These are phyloP conservation scores for Poeciliopsis presidionis DNA, from an alignment of 2,797 vertebrate genomes.

Conservation along the genomic window DNA sequence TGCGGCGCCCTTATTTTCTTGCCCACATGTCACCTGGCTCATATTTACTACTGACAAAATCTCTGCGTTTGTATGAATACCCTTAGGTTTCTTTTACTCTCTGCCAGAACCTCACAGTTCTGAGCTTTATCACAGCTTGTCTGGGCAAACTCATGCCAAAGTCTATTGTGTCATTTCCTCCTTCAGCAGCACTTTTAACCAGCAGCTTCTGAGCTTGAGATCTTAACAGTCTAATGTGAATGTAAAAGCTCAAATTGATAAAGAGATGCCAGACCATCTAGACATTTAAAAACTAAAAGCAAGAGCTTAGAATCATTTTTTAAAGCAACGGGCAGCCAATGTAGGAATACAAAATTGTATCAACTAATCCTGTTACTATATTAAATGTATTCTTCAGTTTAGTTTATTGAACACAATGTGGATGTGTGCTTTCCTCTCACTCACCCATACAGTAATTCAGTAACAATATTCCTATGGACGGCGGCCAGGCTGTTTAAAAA, in stretches of 20 bases:
- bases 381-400: not conserved
- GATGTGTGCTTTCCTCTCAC: no score
- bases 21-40: not conserved
- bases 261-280: no score
- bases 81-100: not conserved
- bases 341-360: no score
- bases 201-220: not conserved
- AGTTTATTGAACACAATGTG: not conserved
- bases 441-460: not conserved
- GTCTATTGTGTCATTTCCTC: not conserved
- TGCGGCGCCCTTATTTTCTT: not conserved
- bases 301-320: no score
- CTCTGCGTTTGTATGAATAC: not conserved
- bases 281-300: no score
- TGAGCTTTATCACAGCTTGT: not conserved
- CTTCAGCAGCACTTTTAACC: not conserved
- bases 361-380: not conserved
- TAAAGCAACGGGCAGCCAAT: no score
- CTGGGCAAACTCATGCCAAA: not conserved
- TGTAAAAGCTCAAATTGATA: no score
- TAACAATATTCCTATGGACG: not conserved
- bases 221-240: no score
- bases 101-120: not conserved
- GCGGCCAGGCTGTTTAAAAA: constrained; percentile 9
- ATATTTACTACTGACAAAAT: not conserved